These are phyloP conservation scores for Atta colombica DNA, from an alignment of 1,140 invertebrate genomes.

Conservation along the genomic window DNA sequence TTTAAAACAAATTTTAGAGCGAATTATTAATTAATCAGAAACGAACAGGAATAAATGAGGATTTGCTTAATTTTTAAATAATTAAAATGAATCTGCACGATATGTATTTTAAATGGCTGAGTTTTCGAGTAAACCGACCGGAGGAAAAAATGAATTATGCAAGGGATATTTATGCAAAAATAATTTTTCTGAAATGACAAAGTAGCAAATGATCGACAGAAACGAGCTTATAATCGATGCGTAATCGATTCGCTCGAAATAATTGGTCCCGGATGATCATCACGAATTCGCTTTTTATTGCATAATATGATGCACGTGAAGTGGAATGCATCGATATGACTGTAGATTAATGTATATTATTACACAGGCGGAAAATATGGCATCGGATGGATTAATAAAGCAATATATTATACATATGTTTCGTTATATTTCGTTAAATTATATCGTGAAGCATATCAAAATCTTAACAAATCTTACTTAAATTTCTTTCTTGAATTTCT, in stretches of 20 bases:
- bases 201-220: not conserved
- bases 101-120: not conserved
- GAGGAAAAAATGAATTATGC: not conserved
- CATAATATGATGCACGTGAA: not conserved
- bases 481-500: not conserved
- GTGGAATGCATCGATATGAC: not conserved
- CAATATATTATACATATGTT: constrained; percentile 17
- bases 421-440: not conserved
- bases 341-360: not conserved
- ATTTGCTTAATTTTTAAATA: constrained; percentile 7
- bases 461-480: not conserved
- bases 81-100: not conserved
- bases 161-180: constrained; percentile 21
- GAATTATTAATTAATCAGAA: not conserved
- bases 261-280: constrained; percentile 35
- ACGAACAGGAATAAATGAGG: not conserved
- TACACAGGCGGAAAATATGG: not conserved
- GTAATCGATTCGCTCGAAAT: not conserved
- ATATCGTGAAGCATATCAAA: not conserved
- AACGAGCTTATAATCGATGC: constrained; percentile 4
- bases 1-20: constrained; percentile 10
- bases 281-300: constrained; percentile 17
- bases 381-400: constrained; percentile 1
- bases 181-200: constrained; percentile 21
- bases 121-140: not conserved